These are phyloP conservation scores for Pseudorectes ferrugineus DNA, from an alignment of 2,113 vertebrate genomes.

Conservation along the genomic window DNA sequence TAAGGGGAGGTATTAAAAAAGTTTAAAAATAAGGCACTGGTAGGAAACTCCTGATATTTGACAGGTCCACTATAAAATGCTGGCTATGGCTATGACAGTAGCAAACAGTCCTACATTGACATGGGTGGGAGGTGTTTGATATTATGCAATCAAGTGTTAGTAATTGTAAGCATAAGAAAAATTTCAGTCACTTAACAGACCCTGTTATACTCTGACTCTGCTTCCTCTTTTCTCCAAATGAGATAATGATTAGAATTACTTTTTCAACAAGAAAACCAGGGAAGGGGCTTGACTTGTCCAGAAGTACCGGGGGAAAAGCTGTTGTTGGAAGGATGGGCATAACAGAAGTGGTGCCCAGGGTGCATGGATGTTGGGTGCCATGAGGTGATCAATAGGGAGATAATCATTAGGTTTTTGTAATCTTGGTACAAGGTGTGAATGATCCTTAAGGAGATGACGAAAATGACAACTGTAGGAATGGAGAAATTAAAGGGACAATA, in stretches of 20 bases:
- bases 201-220: not conserved
- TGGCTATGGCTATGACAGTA: not conserved
- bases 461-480: not conserved
- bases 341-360: not conserved
- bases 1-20: not conserved
- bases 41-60: not conserved
- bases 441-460: not conserved
- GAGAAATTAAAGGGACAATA: not conserved
- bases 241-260: not conserved
- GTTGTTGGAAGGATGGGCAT: not conserved
- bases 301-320: not conserved
- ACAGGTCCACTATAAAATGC: not conserved
- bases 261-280: not conserved
- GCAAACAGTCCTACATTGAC: not conserved
- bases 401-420: not conserved
- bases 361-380: not conserved
- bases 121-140: not conserved
- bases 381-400: not conserved
- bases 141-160: not conserved
- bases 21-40: not conserved
- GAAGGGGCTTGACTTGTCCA: not conserved
- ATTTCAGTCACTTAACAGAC: not conserved
- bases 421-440: not conserved
- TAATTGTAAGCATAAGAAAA: not conserved
- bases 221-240: not conserved